Conservation (phyloP, 2,113 vertebrate genomes). For the Paraplagusia blochii region DNA sequence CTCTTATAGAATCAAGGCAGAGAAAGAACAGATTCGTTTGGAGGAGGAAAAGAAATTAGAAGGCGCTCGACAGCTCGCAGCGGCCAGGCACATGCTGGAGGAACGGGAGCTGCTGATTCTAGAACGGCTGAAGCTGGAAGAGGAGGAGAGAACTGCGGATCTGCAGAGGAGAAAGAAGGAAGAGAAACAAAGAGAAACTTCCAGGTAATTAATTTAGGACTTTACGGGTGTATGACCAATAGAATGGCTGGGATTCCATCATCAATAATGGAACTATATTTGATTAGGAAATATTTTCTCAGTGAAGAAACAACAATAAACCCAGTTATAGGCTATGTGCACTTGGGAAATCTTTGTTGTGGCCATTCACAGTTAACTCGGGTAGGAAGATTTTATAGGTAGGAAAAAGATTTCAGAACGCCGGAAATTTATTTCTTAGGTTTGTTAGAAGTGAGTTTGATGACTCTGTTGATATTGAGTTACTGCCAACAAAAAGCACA, state of each 20-base stretch:
- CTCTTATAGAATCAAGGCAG: constrained; percentile 80
- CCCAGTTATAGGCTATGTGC: no score
- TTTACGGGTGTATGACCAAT: no score
- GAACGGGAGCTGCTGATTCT: constrained; percentile 68
- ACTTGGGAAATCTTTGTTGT: no score
- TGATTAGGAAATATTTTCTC: no score
- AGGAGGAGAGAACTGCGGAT: constrained; percentile 55
- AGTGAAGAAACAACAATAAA: no score
- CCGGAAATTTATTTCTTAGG: neutral
- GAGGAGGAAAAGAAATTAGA: constrained; percentile 74
- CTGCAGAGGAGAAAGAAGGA: constrained; percentile 35
- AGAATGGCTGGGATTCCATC: no score
- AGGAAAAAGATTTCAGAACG: neutral
- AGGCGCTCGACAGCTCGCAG: constrained; percentile 24
- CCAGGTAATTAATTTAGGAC: constrained; percentile 35
- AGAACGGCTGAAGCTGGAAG: constrained; percentile 76
- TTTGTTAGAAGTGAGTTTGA: neutral
- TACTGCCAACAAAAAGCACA: neutral
- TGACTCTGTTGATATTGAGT: neutral
- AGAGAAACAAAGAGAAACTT: constrained; percentile 52
- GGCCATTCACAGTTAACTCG: no score
- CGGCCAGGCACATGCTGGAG: constrained; percentile 30
- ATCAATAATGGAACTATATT: neutral
- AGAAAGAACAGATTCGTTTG: constrained; percentile 79
- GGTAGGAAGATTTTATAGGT: no score